These are phyloP conservation scores for Prionace glauca DNA, from an alignment of 2,797 vertebrate genomes.

Conservation along the genomic window DNA sequence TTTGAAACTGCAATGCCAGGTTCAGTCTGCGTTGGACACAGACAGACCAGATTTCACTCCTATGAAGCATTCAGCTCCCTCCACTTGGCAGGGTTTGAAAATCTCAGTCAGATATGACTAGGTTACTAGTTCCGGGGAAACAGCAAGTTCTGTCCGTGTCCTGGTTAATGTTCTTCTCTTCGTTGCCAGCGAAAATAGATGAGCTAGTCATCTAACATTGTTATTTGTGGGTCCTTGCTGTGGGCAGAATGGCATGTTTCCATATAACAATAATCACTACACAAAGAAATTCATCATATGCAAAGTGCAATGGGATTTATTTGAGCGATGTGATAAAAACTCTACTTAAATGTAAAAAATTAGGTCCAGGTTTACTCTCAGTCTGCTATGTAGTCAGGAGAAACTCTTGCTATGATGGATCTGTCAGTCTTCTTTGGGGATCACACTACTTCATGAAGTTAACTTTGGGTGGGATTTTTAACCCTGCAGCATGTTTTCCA, in stretches of 20 bases:
- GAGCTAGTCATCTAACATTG: background rate
- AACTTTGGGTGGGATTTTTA: background rate
- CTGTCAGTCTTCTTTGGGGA: background rate
- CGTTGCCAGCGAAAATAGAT: background rate
- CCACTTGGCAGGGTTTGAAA: background rate
- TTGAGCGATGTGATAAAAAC: background rate
- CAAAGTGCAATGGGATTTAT: background rate
- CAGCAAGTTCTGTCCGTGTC: background rate
- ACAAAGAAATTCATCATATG: background rate
- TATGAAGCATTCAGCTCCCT: background rate
- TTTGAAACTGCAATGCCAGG: background rate
- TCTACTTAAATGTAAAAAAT: background rate
- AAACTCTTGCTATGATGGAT: background rate
- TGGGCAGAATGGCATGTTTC: background rate
- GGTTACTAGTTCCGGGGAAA: background rate
- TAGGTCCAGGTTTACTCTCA: background rate
- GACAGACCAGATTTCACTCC: background rate
- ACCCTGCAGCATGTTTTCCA: too few relatives aligned
- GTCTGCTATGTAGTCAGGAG: background rate
- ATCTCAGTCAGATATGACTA: background rate
- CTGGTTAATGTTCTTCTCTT: background rate
- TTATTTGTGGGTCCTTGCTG: slow-evolving; percentile 1
- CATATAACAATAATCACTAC: background rate
- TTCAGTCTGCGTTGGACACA: background rate
- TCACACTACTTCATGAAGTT: background rate